Evolutionary conservation across 2,888 invertebrate genomes (phyloP), one percentile per base, ranked within the genome.

Genomic region (Anagyrus pseudococci): DNA sequence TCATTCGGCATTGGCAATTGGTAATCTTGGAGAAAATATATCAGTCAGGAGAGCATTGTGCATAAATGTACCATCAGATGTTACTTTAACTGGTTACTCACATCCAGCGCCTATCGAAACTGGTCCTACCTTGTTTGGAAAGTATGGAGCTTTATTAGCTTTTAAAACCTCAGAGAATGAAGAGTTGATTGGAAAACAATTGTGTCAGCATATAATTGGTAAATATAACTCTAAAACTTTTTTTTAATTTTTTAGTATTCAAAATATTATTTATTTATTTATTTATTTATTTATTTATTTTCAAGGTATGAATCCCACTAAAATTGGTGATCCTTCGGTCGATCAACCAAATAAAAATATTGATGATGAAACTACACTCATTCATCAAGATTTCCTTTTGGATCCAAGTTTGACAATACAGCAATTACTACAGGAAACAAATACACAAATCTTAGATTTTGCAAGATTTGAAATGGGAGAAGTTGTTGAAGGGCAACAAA

Each of bases 131-230:
- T 86, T 88, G 23, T 82, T 88, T 17, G 97, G 97, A 50, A 93
- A 91, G 82, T 94, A 94, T 79, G 96, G 93, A 29, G 90, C 94
- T 0, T 76, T 97, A 49, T 83, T 96, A 0, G 92, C 92, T 22
- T 89, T 91, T 75, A 87, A 83, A 76, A 75, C 68, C 33, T 56
- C 77, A 1, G 77, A 81, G 17, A 67, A 83, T 6, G 68, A 71
- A 17, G 74, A 82, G 26, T 75, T 82, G 49, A 74, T 92, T 10
- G 91, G 91, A 19, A 86, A 87, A 70, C 89, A 93, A 73, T 79
- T 98, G 7, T 95, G 96, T 77, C 96, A 97, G 78, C 98, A 98
- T 76, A 88, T 98, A 72, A 93, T 98, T 22, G 96, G 88, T 80
- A 81, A 58, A 43, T n/a, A n/a, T n/a, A n/a, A n/a, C n/a, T n/a